Percentiles rank a stretch among this genome's conserved stretches.
Conservation (phyloP, 1,140 invertebrate species). For the Cyclina sinensis region DNA sequence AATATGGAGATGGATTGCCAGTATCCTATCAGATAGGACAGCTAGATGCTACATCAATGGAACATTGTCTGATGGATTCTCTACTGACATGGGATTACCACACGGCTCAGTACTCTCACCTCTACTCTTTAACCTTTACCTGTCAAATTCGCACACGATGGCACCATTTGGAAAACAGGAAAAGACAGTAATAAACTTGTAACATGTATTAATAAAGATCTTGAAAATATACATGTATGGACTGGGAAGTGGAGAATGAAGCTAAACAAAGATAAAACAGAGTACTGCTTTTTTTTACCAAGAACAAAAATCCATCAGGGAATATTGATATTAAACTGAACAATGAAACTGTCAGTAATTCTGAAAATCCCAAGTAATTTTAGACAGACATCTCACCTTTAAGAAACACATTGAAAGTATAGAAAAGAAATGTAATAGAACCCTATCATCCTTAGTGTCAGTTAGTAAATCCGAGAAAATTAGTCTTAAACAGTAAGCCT, state of each 20-base stretch:
- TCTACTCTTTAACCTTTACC: constrained; percentile 40
- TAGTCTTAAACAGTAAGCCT: neutral
- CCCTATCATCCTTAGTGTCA: neutral
- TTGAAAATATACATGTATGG: neutral
- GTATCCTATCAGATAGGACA: no score
- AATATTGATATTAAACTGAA: neutral
- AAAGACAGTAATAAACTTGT: neutral
- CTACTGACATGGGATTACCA: constrained; percentile 1
- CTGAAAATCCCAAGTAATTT: neutral
- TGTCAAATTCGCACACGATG: constrained; percentile 55
- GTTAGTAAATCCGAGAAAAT: constrained; percentile 7
- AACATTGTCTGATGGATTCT: neutral
- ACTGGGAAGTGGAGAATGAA: constrained; percentile 37
- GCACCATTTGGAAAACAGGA: constrained; percentile 27
- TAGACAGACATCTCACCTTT: constrained; percentile 43
- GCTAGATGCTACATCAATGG: neutral
- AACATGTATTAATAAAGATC: neutral
- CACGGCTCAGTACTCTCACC: constrained; percentile 29
- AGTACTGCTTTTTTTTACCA: constrained; percentile 9
- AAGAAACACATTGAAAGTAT: constrained; percentile 18
- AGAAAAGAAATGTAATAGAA: neutral
- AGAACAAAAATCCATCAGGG: neutral
- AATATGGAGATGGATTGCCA: constrained; percentile 34
- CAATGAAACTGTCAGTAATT: neutral
- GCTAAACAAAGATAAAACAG: constrained; percentile 29